These are phyloP conservation scores for Drosophila repleta DNA, from an alignment of 1,140 invertebrate genomes.

Conservation along the genomic window DNA sequence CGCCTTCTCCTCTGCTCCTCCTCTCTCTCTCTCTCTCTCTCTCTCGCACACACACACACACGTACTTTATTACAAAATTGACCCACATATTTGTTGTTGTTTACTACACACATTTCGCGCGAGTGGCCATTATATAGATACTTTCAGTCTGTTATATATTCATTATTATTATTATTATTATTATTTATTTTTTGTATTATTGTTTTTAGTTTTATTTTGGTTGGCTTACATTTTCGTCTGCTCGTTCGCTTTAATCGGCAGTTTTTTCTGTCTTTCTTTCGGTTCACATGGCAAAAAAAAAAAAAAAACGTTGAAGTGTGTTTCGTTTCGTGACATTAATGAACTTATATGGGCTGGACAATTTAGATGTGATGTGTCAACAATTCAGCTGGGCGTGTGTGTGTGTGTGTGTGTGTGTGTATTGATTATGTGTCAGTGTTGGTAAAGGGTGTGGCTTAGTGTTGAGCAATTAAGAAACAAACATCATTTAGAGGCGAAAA, in stretches of 20 bases:
- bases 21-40: too few relatives aligned
- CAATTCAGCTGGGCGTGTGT: conserved; percentile 31
- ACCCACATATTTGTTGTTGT: conserved; percentile 70
- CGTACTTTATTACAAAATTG: conserved; percentile 79
- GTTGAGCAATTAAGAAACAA: conserved; percentile 45
- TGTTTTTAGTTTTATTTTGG: conserved; percentile 35
- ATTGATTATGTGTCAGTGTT: conserved; percentile 31
- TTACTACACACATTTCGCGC: conserved; percentile 35
- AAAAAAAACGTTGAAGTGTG: conserved; percentile 37
- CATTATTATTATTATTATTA: conserved; percentile 79
- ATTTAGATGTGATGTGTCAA: conserved; percentile 68
- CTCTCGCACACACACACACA: not conserved
- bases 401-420: conserved; percentile 9
- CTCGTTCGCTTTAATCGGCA: conserved; percentile 31
- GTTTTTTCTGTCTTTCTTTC: conserved; percentile 34
- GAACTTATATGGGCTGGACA: conserved; percentile 74
- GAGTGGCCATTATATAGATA: conserved; percentile 47
- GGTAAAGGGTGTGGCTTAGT: conserved; percentile 36
- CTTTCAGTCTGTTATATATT: conserved; percentile 70
- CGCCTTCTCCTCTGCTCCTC: conserved; percentile 4
- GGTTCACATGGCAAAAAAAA: conserved; percentile 36
- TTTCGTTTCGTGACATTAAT: conserved; percentile 73
- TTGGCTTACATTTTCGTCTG: conserved; percentile 25
- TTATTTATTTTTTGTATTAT: conserved; percentile 36
- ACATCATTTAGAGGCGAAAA: conserved; percentile 31